phyloP scores from a whole-genome alignment of 1,140 invertebrate species.

The Pogonus chalceus region DNA sequence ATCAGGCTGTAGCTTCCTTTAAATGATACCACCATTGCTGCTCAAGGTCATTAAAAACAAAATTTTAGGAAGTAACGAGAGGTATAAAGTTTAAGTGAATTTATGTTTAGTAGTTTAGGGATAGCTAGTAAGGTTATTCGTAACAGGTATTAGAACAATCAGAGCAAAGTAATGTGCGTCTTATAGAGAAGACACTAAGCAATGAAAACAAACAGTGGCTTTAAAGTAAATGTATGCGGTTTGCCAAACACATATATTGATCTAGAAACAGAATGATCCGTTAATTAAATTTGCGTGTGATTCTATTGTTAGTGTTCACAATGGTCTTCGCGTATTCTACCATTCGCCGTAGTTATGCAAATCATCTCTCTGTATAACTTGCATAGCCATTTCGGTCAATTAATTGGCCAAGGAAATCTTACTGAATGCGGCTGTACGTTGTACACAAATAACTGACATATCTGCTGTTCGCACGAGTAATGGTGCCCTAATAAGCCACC shows the following conservation, averaged over 20 bases:
- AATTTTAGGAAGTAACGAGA: too few species aligned
- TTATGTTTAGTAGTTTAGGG: too few species aligned
- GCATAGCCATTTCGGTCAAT: constrained; percentile 3
- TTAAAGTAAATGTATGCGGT: constrained; percentile 6
- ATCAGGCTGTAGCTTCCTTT: too few species aligned
- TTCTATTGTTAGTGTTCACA: constrained; percentile 1
- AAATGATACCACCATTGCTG: too few species aligned
- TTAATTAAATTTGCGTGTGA: constrained; percentile 7
- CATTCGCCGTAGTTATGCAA: constrained; percentile 2
- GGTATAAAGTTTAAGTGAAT: too few species aligned
- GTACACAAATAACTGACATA: constrained; percentile 3
- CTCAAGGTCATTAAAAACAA: too few species aligned
- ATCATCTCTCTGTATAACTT: constrained; percentile 3
- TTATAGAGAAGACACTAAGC: too few species aligned
- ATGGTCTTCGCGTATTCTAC: not conserved
- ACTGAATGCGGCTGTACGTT: not conserved
- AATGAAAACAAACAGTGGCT: not conserved
- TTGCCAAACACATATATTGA: constrained; percentile 5
- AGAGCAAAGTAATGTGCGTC: too few species aligned
- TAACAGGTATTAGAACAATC: too few species aligned
- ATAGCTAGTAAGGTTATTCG: too few species aligned
- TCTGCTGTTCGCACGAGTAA: too few species aligned
- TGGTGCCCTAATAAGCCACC: too few species aligned
- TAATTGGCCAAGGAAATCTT: constrained; percentile 3
- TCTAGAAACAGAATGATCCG: not conserved